Evolutionary conservation across 2,888 invertebrate species (phyloP).

Genomic region (Agapostemon virescens): DNA sequence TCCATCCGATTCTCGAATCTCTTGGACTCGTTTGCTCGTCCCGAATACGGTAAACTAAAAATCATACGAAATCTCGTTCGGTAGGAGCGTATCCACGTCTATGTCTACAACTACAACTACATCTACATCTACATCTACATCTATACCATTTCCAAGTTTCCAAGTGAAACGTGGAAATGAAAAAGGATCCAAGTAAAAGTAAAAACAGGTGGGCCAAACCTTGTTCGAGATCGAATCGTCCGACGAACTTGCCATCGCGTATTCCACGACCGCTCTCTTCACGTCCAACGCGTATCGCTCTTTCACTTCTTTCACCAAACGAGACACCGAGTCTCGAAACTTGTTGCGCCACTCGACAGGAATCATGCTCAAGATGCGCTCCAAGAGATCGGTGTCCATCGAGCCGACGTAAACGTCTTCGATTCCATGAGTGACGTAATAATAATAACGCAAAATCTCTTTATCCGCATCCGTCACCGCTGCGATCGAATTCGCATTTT

Average conservation of each 20-base stretch:
- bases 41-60: background rate
- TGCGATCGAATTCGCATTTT: conserved; percentile 53
- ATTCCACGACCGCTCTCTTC: conserved; percentile 95
- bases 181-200: background rate
- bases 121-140: no score
- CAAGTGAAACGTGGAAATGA: background rate
- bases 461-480: conserved; percentile 83
- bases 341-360: conserved; percentile 83
- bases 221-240: conserved; percentile 2
- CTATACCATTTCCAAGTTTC: no score
- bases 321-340: conserved; percentile 83
- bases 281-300: conserved; percentile 93
- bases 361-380: conserved; percentile 84
- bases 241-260: conserved; percentile 90
- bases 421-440: conserved; percentile 94
- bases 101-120: no score
- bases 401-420: conserved; percentile 94
- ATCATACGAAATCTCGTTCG: background rate
- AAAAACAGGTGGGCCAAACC: conserved; percentile 7
- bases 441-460: conserved; percentile 90
- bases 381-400: conserved; percentile 87
- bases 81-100: no score
- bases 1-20: conserved; percentile 58
- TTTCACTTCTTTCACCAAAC: conserved; percentile 89
- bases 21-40: conserved; percentile 42